Evolutionary conservation across 2,888 invertebrate genomes (phyloP).

Genomic region (Nephrotoma guestfalica): DNA sequence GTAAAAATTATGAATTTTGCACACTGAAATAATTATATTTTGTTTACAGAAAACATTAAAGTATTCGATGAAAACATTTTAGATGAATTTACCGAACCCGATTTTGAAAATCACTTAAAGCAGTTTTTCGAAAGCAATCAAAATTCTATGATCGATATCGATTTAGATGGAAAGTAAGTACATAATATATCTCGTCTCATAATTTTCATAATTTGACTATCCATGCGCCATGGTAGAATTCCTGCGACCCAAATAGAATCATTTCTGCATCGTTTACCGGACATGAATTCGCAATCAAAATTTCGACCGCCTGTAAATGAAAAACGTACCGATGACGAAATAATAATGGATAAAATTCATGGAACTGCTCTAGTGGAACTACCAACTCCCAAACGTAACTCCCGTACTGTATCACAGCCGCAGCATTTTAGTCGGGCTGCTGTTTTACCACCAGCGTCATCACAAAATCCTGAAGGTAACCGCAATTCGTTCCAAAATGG

Average conservation of each 20-base stretch:
- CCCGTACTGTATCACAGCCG: conserved; percentile 20
- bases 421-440: conserved; percentile 19
- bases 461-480: not conserved
- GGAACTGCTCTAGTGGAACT: conserved; percentile 25
- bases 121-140: conserved; percentile 15
- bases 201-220: not conserved
- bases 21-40: not conserved
- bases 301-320: conserved; percentile 8
- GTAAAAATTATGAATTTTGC: not conserved
- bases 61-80: conserved; percentile 28
- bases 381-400: conserved; percentile 18
- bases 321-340: conserved; percentile 25
- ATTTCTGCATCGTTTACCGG: conserved; percentile 26
- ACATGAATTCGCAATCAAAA: conserved; percentile 12
- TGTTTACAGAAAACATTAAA: not conserved
- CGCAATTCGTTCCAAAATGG: not conserved
- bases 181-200: not conserved
- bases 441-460: not conserved
- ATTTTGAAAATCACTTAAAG: conserved; percentile 21
- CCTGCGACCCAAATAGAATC: conserved; percentile 28
- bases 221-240: conserved; percentile 18
- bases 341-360: conserved; percentile 29
- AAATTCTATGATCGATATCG: conserved; percentile 30
- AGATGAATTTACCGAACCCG: conserved; percentile 21
- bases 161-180: conserved; percentile 41